phyloP scores from a whole-genome alignment of 2,797 vertebrate species.

The Typhlichthys subterraneus region DNA sequence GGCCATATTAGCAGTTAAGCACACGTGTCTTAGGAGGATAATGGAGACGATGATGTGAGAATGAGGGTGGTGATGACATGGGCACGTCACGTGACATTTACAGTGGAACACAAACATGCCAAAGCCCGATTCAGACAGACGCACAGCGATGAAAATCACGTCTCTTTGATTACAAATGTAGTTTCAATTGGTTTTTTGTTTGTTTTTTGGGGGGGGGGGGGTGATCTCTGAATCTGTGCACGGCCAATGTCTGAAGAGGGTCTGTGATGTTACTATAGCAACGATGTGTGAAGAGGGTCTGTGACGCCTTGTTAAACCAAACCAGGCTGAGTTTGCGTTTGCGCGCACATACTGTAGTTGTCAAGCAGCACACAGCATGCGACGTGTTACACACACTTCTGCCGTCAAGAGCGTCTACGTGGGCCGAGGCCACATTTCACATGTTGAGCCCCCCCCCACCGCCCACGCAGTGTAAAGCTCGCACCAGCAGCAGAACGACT shows the following conservation, averaged over 20 bases:
- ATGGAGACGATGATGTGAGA: slow-evolving; percentile 35
- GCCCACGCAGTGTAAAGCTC: slow-evolving; percentile 19
- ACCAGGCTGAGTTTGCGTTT: slow-evolving; percentile 18
- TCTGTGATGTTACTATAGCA: slow-evolving; percentile 18
- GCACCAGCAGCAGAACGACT: slow-evolving; percentile 14
- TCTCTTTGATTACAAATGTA: neutral
- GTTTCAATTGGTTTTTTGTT: neutral
- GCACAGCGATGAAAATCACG: neutral
- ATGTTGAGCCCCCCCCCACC: neutral
- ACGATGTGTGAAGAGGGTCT: neutral
- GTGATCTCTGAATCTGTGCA: slow-evolving; percentile 15
- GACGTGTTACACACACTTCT: slow-evolving; percentile 33
- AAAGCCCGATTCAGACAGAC: slow-evolving; percentile 64
- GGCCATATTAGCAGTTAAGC: slow-evolving; percentile 69
- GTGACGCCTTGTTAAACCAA: neutral
- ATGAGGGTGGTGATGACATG: slow-evolving; percentile 44
- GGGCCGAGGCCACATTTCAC: slow-evolving; percentile 32
- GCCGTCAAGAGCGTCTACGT: slow-evolving; percentile 38
- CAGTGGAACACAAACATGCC: slow-evolving; percentile 71
- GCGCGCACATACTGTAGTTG: slow-evolving; percentile 43
- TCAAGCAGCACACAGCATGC: slow-evolving; percentile 73
- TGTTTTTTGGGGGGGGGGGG: neutral
- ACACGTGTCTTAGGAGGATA: slow-evolving; percentile 57
- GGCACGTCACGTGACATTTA: slow-evolving; percentile 59
- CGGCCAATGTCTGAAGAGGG: slow-evolving; percentile 57